These are phyloP conservation scores for Micromys minutus DNA, from an alignment of 2,113 vertebrate genomes.

Conservation along the genomic window DNA sequence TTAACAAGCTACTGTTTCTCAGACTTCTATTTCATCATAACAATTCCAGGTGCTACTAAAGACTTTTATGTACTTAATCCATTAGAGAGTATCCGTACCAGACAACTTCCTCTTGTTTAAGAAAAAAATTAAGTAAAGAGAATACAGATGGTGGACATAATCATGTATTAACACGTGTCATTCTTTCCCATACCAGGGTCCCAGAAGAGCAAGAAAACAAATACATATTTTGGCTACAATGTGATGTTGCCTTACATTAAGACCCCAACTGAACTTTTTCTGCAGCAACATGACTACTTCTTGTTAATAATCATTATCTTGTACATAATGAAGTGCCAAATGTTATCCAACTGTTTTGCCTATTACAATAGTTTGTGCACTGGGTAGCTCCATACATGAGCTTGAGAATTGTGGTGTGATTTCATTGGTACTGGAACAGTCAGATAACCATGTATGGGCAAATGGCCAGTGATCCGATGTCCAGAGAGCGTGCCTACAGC, in stretches of 20 bases:
- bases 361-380: not conserved
- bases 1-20: not conserved
- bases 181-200: not conserved
- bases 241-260: not conserved
- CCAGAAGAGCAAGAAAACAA: not conserved
- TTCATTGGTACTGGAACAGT: not conserved
- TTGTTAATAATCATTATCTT: too few relatives aligned
- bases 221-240: not conserved
- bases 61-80: not conserved
- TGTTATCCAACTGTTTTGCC: not conserved
- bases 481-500: accelerated
- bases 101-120: not conserved
- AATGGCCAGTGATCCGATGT: not conserved
- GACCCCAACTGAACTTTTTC: not conserved
- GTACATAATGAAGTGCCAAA: not conserved
- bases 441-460: not conserved
- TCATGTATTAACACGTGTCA: not conserved
- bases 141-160: not conserved
- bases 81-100: not conserved
- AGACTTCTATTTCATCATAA: not conserved
- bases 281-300: not conserved
- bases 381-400: not conserved
- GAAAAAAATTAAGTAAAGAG: not conserved
- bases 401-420: not conserved
- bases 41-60: not conserved